Evolutionary conservation across 2,797 vertebrate species (phyloP), one percentile per base, ranked within the genome.

Genomic region (Mus caroli): DNA sequence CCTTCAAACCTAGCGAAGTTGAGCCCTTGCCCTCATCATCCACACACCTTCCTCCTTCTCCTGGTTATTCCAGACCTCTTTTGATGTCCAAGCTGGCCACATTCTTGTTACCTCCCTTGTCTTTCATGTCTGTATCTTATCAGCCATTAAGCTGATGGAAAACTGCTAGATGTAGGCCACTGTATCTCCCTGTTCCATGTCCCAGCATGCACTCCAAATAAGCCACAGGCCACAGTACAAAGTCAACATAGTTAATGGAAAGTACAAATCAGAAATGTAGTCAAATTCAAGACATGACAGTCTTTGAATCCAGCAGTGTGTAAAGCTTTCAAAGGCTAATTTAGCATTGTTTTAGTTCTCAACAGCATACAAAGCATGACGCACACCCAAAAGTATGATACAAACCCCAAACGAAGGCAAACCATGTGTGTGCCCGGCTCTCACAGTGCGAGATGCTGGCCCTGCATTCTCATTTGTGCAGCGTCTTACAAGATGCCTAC

Each of bases 181-280:
- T 28, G 34, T 37, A 19, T 31, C 37, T 40, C 24, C 46, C 26
- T 26, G 6, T 11, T 50, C 31, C 12, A 24, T 9, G 26, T 73
- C 34, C 76, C 34, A 84, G 26, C 3, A 10, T 82, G 34, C 4
- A 91, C 43, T 69, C 60, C 34, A 22, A 62, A 52, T 62, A 87
- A 92, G 90, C 34, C 24, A 0, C 67, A 73, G 34, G 22, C 46
- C 54, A 92, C 37, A 77, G 78, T 3, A 64, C 52, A 83, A 92
- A 26, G 50, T 91, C 52, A 54, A 26, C 20, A n/a, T 71, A 31
- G 52, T 37, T 84, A 85, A 52, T 87, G n/a, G 60, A 94, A 91
- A 90, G 69, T 64, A 54, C 92, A 95, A 86, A 92, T 82, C n/a
- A n/a, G 17, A 95, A 88, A 69, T 60, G 12, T 24, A n/a, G 24